Evolutionary conservation across 2,888 invertebrate genomes (phyloP).

Genomic region (Euproctis similis): DNA sequence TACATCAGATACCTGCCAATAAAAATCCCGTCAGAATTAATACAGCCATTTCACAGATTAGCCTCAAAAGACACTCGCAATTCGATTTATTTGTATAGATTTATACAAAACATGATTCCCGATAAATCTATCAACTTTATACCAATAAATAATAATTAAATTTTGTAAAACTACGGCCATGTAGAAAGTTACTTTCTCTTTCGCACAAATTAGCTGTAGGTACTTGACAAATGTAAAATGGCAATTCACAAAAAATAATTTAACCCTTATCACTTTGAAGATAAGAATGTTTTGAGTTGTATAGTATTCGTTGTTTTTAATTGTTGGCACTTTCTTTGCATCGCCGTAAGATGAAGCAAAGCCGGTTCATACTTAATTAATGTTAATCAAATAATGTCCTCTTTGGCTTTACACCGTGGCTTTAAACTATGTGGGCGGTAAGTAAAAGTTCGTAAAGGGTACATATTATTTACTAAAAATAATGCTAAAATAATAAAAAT

Average conservation of each 20-base stretch:
- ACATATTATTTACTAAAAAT: too few relatives aligned
- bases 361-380: slow-evolving; percentile 69
- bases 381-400: slow-evolving; percentile 72
- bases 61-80: too few relatives aligned
- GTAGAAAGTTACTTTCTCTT: slow-evolving; percentile 56
- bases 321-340: slow-evolving; percentile 41
- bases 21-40: too few relatives aligned
- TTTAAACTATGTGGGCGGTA: slow-evolving; percentile 12
- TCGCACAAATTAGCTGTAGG: slow-evolving; percentile 41
- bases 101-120: background rate
- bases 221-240: slow-evolving; percentile 18
- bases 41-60: too few relatives aligned
- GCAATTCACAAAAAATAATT: slow-evolving; percentile 12
- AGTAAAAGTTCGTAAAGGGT: slow-evolving; percentile 1
- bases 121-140: background rate
- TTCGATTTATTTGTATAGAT: too few relatives aligned
- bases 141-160: slow-evolving; percentile 22
- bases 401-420: slow-evolving; percentile 48
- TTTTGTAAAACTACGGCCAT: slow-evolving; percentile 22
- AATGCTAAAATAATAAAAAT: too few relatives aligned
- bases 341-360: slow-evolving; percentile 34
- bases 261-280: slow-evolving; percentile 15
- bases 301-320: too few relatives aligned
- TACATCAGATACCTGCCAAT: too few relatives aligned
- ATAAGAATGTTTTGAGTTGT: slow-evolving; percentile 24